These are phyloP conservation scores for Scrobipalpa atriplicella DNA, from an alignment of 2,888 invertebrate genomes.

Conservation along the genomic window DNA sequence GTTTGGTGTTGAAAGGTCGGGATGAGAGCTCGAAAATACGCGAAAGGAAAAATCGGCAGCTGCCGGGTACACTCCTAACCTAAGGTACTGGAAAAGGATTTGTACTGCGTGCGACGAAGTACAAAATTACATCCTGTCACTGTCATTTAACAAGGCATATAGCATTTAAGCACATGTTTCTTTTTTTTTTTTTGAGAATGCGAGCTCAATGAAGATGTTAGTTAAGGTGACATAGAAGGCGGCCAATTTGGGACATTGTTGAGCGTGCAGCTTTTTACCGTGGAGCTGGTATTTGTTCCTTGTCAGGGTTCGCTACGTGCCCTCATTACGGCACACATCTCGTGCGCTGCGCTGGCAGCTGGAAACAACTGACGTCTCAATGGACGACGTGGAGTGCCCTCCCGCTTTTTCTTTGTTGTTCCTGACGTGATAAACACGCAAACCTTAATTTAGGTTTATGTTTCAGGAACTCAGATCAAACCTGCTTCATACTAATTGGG, in stretches of 20 bases:
- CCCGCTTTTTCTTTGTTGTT: slow-evolving; percentile 31
- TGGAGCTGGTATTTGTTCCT: slow-evolving; percentile 59
- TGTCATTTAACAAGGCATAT: too few species aligned
- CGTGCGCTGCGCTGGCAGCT: slow-evolving; percentile 45
- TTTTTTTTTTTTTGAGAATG: too few species aligned
- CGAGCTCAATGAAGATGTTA: too few species aligned
- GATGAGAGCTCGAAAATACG: slow-evolving; percentile 44
- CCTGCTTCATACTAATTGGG: too few species aligned
- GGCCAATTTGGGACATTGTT: slow-evolving; percentile 30
- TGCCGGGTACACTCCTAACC: slow-evolving; percentile 41
- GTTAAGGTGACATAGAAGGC: slow-evolving; percentile 29
- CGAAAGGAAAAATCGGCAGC: slow-evolving; percentile 52
- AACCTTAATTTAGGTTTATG: not conserved
- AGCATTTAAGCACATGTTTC: too few species aligned
- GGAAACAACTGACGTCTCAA: slow-evolving; percentile 41
- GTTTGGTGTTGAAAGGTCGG: slow-evolving; percentile 36
- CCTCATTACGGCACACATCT: slow-evolving; percentile 59
- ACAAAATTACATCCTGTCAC: not conserved
- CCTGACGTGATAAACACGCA: slow-evolving; percentile 30
- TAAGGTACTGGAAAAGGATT: not conserved
- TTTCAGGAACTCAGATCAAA: not conserved
- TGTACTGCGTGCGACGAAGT: slow-evolving; percentile 8
- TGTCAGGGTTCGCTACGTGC: slow-evolving; percentile 62
- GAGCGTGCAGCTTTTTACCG: slow-evolving; percentile 14
- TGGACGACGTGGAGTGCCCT: slow-evolving; percentile 26